A percentile compares a stretch with the other conserved stretches of the same genome.
These are phyloP conservation scores for Cantharis flavilabris DNA, from an alignment of 2,888 invertebrate species.

Conservation along the genomic window DNA sequence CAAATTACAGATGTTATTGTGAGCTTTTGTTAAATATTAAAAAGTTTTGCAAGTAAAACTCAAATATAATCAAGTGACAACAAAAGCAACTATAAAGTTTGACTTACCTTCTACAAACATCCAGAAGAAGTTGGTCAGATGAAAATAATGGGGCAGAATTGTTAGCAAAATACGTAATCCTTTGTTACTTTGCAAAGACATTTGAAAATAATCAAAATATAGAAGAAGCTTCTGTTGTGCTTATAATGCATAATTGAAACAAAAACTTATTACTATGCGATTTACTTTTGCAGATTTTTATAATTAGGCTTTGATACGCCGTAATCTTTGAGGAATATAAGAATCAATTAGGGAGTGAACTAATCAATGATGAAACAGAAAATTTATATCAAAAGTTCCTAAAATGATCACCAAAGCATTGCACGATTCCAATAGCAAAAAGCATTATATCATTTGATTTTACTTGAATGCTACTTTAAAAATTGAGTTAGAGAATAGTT, in stretches of 20 bases:
- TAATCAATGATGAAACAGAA: no score
- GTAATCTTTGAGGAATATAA: no score
- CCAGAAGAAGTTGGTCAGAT: conserved; percentile 95
- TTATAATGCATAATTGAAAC: neutral
- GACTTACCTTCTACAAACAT: conserved; percentile 90
- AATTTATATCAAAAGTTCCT: no score
- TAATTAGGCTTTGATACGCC: no score
- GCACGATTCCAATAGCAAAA: no score
- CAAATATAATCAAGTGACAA: neutral
- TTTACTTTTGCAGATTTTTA: no score
- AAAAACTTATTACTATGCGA: no score
- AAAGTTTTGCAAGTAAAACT: neutral
- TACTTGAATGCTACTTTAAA: no score
- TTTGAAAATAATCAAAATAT: conserved; percentile 34
- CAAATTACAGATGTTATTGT: neutral
- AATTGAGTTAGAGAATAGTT: no score
- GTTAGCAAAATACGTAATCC: conserved; percentile 71
- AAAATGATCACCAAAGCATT: no score
- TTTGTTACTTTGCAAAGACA: conserved; percentile 41
- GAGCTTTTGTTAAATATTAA: neutral
- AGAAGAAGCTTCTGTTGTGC: neutral
- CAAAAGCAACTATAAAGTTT: neutral
- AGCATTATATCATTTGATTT: no score
- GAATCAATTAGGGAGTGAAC: no score
- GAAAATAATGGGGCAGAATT: conserved; percentile 84